phyloP scores from a whole-genome alignment of 2,888 invertebrate genomes.

The Emmelina monodactyla region DNA sequence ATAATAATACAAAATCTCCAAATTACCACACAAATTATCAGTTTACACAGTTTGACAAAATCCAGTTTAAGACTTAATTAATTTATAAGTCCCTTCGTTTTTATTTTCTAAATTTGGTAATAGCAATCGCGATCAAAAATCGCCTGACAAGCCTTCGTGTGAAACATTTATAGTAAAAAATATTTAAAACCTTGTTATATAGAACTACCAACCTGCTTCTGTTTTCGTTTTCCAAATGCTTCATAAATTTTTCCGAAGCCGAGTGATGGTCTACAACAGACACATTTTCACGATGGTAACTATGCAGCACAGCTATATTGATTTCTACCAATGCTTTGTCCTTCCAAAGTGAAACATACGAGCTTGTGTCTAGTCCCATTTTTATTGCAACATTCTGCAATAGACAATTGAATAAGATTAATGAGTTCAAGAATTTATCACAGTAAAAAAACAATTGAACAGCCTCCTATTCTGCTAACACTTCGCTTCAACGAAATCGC shows the following conservation, averaged over 20 bases:
- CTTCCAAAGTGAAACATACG: conserved; percentile 88
- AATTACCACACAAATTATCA: conserved; percentile 3
- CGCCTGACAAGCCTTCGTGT: no score
- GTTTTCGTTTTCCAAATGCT: conserved; percentile 90
- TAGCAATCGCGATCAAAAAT: no score
- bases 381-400: conserved; percentile 70
- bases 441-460: no score
- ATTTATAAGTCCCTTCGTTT: no score
- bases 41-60: no score
- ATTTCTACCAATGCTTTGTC: conserved; percentile 91
- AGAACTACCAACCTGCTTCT: conserved; percentile 64
- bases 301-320: conserved; percentile 90
- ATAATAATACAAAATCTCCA: no score
- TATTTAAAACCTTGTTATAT: not conserved
- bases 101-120: no score
- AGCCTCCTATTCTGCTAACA: no score
- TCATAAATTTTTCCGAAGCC: conserved; percentile 94
- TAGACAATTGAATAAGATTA: not conserved
- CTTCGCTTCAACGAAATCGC: no score
- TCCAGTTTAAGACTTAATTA: no score
- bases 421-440: no score
- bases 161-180: not conserved
- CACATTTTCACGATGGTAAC: conserved; percentile 83
- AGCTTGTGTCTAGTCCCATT: conserved; percentile 89
- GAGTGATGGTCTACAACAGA: conserved; percentile 96